Evolutionary conservation across 2,888 invertebrate species (phyloP).

Genomic region (Octodonta nipae): DNA sequence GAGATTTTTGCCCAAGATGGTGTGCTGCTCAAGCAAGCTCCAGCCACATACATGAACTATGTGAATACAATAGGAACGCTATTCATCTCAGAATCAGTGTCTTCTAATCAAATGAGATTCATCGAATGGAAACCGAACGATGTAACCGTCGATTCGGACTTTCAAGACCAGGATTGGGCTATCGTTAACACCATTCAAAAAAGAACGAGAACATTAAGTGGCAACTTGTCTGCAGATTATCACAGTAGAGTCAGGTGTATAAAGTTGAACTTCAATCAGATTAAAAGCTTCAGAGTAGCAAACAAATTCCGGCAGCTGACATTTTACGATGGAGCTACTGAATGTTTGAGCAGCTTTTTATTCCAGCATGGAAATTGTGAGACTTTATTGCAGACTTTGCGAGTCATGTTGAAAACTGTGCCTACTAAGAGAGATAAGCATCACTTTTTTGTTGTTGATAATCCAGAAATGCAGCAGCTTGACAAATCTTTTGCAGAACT

Average conservation of each 20-base stretch:
- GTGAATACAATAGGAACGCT: conserved; percentile 49
- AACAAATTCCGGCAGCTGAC: conserved; percentile 34
- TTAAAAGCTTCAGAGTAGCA: conserved; percentile 50
- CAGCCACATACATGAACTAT: conserved; percentile 47
- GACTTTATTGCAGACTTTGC: conserved; percentile 50
- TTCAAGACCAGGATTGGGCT: conserved; percentile 74
- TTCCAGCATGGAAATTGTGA: conserved; percentile 82
- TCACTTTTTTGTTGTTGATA: conserved; percentile 56
- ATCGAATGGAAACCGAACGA: conserved; percentile 78
- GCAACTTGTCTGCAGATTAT: conserved; percentile 36
- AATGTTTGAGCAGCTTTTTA: conserved; percentile 66
- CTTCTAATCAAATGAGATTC: conserved; percentile 30
- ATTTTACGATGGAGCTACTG: conserved; percentile 56
- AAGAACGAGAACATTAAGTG: conserved; percentile 47
- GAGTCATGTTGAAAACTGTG: conserved; percentile 48
- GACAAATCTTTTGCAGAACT: conserved; percentile 79
- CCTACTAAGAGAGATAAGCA: conserved; percentile 61
- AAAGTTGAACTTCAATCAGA: conserved; percentile 46
- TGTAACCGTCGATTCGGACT: conserved; percentile 61
- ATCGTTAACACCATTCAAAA: conserved; percentile 63
- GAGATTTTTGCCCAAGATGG: conserved; percentile 67
- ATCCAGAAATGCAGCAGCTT: conserved; percentile 53
- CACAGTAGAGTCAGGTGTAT: conserved; percentile 38
- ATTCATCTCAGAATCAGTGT: conserved; percentile 49
- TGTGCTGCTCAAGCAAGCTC: conserved; percentile 55